phyloP scores from a whole-genome alignment of 2,113 vertebrate genomes.

The Emydura subglobosa region DNA sequence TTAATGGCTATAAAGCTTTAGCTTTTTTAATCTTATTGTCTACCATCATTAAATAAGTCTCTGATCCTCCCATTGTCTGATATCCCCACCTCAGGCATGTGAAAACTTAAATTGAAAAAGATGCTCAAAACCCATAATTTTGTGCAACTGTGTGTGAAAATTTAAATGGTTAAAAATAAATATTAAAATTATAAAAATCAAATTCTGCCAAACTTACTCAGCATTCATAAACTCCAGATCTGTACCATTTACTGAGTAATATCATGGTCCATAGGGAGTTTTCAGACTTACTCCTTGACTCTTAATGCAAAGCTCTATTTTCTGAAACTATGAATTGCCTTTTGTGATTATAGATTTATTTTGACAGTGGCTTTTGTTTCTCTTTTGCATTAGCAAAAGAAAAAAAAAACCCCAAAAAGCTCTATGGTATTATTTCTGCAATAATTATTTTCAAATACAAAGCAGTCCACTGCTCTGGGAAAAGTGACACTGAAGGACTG shows the following conservation, averaged over 20 bases:
- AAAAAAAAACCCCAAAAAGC: background rate
- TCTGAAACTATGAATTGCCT: slow-evolving; percentile 34
- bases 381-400: slow-evolving; percentile 19
- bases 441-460: slow-evolving; percentile 54
- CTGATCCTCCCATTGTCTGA: background rate
- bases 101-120: background rate
- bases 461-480: slow-evolving; percentile 18
- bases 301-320: background rate
- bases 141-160: background rate
- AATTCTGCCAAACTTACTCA: background rate
- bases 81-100: background rate
- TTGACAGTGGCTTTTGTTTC: slow-evolving; percentile 36
- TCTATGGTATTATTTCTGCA: slow-evolving; percentile 43
- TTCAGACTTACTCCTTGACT: background rate
- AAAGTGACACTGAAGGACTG: slow-evolving; percentile 32
- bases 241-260: background rate
- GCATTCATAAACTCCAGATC: background rate
- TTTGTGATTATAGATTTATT: slow-evolving; percentile 30
- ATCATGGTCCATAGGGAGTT: background rate
- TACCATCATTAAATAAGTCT: background rate
- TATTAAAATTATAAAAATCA: background rate
- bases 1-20: background rate
- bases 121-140: background rate
- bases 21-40: background rate
- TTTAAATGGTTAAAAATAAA: background rate